Evolutionary conservation across 2,113 vertebrate species (phyloP).

Genomic region (Empidonax traillii): DNA sequence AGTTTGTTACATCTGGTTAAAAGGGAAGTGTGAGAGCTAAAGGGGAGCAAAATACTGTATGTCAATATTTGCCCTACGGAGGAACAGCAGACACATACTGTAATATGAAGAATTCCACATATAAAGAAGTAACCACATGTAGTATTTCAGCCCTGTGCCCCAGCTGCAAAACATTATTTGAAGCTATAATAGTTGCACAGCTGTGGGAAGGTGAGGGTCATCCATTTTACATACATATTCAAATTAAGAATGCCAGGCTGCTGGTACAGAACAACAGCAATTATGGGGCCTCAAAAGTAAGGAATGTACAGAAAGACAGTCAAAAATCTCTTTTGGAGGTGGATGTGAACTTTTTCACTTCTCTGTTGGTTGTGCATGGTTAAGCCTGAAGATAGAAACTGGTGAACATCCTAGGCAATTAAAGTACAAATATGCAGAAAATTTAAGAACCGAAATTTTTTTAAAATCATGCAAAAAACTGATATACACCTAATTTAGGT

Average conservation of each 20-base stretch:
- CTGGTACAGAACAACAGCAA: conserved; percentile 58
- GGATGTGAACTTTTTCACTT: not conserved
- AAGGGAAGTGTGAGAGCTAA: conserved; percentile 61
- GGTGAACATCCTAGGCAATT: not conserved
- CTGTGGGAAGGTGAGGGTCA: conserved; percentile 60
- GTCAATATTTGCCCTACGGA: conserved; percentile 69
- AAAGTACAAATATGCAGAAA: not conserved
- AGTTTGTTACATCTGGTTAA: conserved; percentile 67
- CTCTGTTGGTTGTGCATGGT: not conserved
- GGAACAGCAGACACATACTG: conserved; percentile 65
- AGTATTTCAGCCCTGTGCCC: conserved; percentile 68
- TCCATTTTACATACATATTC: conserved; percentile 69
- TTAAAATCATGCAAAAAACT: not conserved
- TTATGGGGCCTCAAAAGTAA: conserved; percentile 49
- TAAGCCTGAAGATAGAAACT: not conserved
- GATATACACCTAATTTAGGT: not conserved
- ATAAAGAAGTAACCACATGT: conserved; percentile 61
- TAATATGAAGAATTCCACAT: conserved; percentile 63
- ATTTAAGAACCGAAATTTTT: not conserved
- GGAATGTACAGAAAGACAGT: conserved; percentile 44
- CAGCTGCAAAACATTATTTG: conserved; percentile 75
- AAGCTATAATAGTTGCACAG: conserved; percentile 67
- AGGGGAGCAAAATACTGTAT: conserved; percentile 56
- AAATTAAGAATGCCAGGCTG: conserved; percentile 68
- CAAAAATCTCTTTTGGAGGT: not conserved